Conservation (phyloP, 2,888 invertebrate genomes). For the Kuschelorhynchus macadamiae region DNA sequence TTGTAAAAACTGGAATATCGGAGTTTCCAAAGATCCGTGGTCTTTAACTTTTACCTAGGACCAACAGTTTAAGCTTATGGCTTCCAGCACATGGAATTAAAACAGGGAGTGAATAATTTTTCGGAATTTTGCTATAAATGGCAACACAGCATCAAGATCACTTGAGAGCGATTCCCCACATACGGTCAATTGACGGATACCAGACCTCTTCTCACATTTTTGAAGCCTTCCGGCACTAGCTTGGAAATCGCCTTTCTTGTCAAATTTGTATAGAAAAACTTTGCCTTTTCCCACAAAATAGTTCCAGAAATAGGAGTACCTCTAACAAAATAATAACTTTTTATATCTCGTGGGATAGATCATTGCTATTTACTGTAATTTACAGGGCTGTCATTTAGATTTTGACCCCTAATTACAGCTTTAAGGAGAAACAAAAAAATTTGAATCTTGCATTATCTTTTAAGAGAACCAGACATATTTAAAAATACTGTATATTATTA, state of each 20-base stretch:
- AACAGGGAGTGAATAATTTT: conserved; percentile 2
- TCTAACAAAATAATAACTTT: no score
- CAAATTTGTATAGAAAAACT: not conserved
- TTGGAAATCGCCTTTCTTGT: no score
- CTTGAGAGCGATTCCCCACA: not conserved
- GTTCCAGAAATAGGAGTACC: not conserved
- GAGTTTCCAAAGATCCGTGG: conserved; percentile 8
- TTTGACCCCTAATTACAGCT: no score
- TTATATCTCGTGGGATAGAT: no score
- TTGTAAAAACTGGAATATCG: conserved; percentile 19
- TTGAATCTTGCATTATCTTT: no score
- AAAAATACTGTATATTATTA: no score
- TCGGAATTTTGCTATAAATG: not conserved
- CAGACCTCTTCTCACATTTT: not conserved
- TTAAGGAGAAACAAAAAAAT: no score
- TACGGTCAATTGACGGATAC: not conserved
- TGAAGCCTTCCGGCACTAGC: no score
- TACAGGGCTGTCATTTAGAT: no score
- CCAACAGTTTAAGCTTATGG: not conserved
- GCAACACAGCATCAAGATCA: not conserved
- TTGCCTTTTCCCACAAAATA: not conserved
- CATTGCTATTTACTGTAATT: no score
- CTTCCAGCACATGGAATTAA: conserved; percentile 7
- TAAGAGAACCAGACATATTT: no score
- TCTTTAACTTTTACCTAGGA: conserved; percentile 19